phyloP scores from a whole-genome alignment of 1,140 invertebrate species.

The Cataglyphis hispanica region DNA sequence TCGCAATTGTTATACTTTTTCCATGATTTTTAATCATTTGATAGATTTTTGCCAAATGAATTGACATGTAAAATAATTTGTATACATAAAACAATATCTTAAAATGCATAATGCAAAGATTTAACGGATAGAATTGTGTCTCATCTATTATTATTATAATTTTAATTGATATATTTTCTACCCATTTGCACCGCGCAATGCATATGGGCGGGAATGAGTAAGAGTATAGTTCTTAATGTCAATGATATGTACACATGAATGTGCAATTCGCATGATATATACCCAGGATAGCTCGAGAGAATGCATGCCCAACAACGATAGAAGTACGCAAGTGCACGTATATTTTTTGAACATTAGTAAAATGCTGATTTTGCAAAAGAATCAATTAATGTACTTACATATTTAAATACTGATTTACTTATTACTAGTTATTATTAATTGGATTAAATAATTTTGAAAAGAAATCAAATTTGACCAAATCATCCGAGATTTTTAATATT shows the following conservation, averaged over 20 bases:
- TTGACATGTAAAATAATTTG: background rate
- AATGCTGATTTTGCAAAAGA: background rate
- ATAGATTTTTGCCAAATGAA: background rate
- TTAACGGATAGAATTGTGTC: background rate
- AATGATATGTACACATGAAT: constrained; percentile 2
- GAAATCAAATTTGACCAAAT: background rate
- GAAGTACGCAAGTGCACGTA: constrained; percentile 11
- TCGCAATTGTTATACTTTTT: background rate
- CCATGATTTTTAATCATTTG: background rate
- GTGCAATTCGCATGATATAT: constrained; percentile 24
- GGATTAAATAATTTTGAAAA: background rate
- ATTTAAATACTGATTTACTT: background rate
- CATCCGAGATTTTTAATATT: background rate
- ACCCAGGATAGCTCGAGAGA: constrained; percentile 26
- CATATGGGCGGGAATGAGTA: constrained; percentile 30
- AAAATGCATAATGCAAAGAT: background rate
- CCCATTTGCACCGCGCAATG: constrained; percentile 3
- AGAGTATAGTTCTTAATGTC: constrained; percentile 17
- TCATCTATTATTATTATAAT: background rate
- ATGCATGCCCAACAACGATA: constrained; percentile 49
- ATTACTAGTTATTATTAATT: background rate
- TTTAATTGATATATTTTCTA: constrained; percentile 9
- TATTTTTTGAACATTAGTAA: background rate
- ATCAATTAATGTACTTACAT: background rate
- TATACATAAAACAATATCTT: background rate